Conservation (phyloP, 1,140 invertebrate species). For the Papilio aristodemus region DNA sequence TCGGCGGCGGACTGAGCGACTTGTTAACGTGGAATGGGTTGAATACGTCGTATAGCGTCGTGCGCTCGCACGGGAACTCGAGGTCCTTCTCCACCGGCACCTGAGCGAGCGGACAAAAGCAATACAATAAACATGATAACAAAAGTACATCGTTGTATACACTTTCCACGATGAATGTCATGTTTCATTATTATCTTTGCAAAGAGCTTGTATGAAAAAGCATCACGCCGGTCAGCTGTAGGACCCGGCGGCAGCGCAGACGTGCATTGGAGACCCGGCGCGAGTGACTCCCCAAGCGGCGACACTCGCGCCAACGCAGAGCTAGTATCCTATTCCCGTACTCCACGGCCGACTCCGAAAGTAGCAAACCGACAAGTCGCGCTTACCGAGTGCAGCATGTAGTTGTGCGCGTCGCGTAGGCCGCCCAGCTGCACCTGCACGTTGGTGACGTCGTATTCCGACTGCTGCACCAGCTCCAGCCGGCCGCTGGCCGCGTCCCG, state of each 20-base stretch:
- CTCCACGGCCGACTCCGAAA: too few relatives aligned
- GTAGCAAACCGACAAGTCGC: neutral
- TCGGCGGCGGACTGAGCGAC: constrained; percentile 81
- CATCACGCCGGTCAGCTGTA: too few relatives aligned
- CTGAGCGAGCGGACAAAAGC: constrained; percentile 77
- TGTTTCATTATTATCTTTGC: too few relatives aligned
- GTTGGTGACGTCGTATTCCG: constrained; percentile 90
- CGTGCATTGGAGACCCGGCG: too few relatives aligned
- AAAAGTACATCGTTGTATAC: too few relatives aligned
- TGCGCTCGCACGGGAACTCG: constrained; percentile 93
- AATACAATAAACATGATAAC: neutral
- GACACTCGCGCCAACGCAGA: too few relatives aligned
- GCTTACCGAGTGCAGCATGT: constrained; percentile 91
- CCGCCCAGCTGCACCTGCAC: constrained; percentile 89
- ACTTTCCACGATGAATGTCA: too few relatives aligned
- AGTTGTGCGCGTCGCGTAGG: constrained; percentile 85
- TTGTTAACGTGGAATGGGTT: constrained; percentile 89
- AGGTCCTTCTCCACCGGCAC: constrained; percentile 89
- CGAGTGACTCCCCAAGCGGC: too few relatives aligned
- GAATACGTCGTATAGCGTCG: constrained; percentile 90
- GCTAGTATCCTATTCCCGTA: too few relatives aligned
- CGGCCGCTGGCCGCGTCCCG: constrained; percentile 84
- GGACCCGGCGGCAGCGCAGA: too few relatives aligned
- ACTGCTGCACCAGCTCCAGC: constrained; percentile 91
- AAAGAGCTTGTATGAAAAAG: too few relatives aligned